phyloP scores from a whole-genome alignment of 2,113 vertebrate genomes.

The Machaerirhynchus nigripectus region DNA sequence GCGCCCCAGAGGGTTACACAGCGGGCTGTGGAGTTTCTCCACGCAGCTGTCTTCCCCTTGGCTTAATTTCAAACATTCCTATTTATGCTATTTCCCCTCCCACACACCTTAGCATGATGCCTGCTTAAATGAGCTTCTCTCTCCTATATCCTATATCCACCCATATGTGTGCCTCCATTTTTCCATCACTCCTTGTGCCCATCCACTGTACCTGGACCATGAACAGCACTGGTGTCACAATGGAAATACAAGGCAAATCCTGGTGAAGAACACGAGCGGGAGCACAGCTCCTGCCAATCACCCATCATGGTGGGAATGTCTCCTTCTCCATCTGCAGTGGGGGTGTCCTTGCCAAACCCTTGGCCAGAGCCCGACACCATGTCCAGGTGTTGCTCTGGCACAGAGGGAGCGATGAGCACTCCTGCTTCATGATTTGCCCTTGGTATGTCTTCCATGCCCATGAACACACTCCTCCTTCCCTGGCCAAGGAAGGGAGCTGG shows the following conservation, averaged over 20 bases:
- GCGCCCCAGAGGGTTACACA: not conserved
- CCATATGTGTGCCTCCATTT: rapidly evolving
- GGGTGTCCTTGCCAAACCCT: not conserved
- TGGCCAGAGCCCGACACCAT: rapidly evolving
- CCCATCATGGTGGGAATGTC: rapidly evolving
- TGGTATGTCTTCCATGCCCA: rapidly evolving
- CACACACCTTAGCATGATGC: constrained; percentile 32
- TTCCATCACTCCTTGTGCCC: not conserved
- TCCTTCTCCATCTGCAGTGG: not conserved
- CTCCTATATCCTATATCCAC: not conserved
- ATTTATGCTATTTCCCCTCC: constrained; percentile 51
- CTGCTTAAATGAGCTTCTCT: not conserved
- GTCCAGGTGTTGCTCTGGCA: not conserved
- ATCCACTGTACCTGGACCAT: rapidly evolving
- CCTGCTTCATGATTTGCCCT: rapidly evolving
- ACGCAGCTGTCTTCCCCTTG: constrained; percentile 39
- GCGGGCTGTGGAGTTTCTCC: not conserved
- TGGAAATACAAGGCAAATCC: rapidly evolving
- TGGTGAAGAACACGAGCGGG: rapidly evolving
- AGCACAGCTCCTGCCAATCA: not conserved
- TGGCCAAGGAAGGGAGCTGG: not conserved
- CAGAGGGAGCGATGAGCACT: rapidly evolving
- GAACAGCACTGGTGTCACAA: rapidly evolving
- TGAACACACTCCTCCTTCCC: not conserved
- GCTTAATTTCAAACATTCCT: constrained; percentile 57